Evolutionary conservation across 2,888 invertebrate genomes (phyloP).

Genomic region (Spialia ferax): DNA sequence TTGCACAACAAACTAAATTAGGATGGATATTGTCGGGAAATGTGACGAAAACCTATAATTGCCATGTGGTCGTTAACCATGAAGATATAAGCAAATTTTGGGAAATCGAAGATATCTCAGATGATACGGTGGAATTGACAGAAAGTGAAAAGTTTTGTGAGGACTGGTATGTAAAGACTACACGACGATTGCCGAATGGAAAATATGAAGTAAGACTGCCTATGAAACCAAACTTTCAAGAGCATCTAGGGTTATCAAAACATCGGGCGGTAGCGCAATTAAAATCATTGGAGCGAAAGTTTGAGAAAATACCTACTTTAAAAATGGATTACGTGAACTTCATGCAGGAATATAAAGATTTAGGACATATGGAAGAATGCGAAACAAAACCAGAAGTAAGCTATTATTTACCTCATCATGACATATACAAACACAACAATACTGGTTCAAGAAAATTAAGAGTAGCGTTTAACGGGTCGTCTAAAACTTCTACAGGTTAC

Average conservation of each 20-base stretch:
- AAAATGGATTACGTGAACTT: too few species aligned
- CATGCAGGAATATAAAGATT: too few species aligned
- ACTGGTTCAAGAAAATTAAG: too few species aligned
- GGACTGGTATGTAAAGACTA: neutral
- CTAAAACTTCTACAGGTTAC: too few species aligned
- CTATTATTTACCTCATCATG: too few species aligned
- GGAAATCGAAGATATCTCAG: slow-evolving; percentile 9
- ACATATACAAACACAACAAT: too few species aligned
- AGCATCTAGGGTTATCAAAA: neutral
- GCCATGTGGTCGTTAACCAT: slow-evolving; percentile 24
- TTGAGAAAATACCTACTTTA: too few species aligned
- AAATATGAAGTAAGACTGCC: neutral
- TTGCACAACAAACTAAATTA: slow-evolving; percentile 38
- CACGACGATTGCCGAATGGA: neutral
- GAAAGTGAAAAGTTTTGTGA: neutral
- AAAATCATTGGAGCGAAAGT: too few species aligned
- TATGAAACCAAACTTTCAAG: neutral
- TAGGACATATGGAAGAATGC: too few species aligned
- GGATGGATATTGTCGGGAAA: slow-evolving; percentile 47
- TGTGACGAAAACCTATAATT: slow-evolving; percentile 20
- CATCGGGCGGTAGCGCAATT: too few species aligned
- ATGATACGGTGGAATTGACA: neutral
- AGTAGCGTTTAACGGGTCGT: too few species aligned
- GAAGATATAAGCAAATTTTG: slow-evolving; percentile 26
- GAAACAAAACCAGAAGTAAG: too few species aligned